Base-by-base conservation (phyloP, 2,888 invertebrate genomes). In the Eucriotettix oculatus region DNA sequence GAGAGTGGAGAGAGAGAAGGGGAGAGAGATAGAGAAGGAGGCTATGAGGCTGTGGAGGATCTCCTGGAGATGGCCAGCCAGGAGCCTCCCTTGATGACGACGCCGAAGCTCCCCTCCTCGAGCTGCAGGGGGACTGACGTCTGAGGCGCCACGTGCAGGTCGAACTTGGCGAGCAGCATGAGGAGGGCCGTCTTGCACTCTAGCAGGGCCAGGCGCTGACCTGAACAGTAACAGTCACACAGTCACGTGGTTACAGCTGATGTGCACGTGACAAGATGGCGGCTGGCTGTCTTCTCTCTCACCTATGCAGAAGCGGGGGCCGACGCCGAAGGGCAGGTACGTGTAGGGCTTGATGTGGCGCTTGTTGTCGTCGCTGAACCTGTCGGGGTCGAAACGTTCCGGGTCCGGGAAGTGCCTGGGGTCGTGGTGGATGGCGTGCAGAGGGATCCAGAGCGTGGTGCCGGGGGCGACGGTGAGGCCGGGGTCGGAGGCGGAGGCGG, bases 351-450 rank as follows among this genome's bases (percentile, higher is more conserved):
- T 64, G 16, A 65, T 61, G 17, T 63, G 61, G 10, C 60, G 58
- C 56, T 73, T 75, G 61, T 73, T 74, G 58, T 75, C 75, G 0
- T 74, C 72, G 0, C 70, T 72, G 65, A 76, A 77, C 57, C 76
- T 67, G 29, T 77, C 76, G 0, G 82, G 82, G 67, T 82, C 76
- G 58, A 82, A 83, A 66, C 76, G 78, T 0, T 69, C 65, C 0
- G 82, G 72, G 29, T 72, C 67, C 9, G 69, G 67, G 60, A 67
- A 71, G 64, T 67, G 66, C 44, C 69, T 65, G 1, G 66, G 64
- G 60, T 71, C 69, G 43, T 65, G 66, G 57, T 72, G 72, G 17
- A 72, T 59, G 0, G 71, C 69, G 74, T 75, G 58, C 62, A 66
- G 43, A 60, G 69, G 63, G 64, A 62, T 61, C 62, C 60, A 42